Evolutionary conservation across 2,797 vertebrate genomes (phyloP), one percentile per base, ranked within the genome.

Genomic region (Melopsittacus undulatus): DNA sequence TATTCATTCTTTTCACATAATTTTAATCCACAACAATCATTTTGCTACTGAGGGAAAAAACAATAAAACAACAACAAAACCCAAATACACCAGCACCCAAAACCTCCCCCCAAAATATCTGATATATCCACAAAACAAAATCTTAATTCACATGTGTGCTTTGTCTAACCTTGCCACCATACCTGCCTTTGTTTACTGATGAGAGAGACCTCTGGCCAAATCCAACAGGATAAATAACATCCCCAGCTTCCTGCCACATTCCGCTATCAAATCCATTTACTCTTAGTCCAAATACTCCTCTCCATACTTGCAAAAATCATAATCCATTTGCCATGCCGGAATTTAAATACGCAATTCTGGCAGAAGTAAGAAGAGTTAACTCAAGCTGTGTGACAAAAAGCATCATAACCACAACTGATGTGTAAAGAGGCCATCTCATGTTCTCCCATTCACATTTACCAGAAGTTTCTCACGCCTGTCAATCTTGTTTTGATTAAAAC

Each of bases 41-140:
- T 76, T 84, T 57, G 12, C 57, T 75, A 19, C 16, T 3, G 1
- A 80, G 34, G 7, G 16, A 42, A 13, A 18, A 19, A 13, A 45
- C 40, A 22, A 68, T 10, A 70, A 68, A 17, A 27, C 6, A 8
- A 11, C 59, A 27, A 38, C 14, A 32, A 70, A 57, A 27, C 13
- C 1, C 46, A 10, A 42, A 27, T 26, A 38, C 68, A 43, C 19
- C 6, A 32, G 21, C 22, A 59, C 23, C 7, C 2, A 74, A 26
- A 9, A 16, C 0, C 3, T 59, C 2, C 2, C 3, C 17, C 12
- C 2, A 0, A 1, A 76, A 38, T 36, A 42, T 5, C 24, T 10
- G 59, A 36, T 20, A 42, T 43, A 68, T 8, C 57, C 24, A 87
- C 19, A 43, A 73, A 83, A 38, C 9, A 42, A 61, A 80, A 77